A percentile compares a stretch with the other conserved stretches of the same genome.
Evolutionary conservation across 1,140 invertebrate genomes (phyloP).

Genomic region (Aphelenchoides avenae): DNA sequence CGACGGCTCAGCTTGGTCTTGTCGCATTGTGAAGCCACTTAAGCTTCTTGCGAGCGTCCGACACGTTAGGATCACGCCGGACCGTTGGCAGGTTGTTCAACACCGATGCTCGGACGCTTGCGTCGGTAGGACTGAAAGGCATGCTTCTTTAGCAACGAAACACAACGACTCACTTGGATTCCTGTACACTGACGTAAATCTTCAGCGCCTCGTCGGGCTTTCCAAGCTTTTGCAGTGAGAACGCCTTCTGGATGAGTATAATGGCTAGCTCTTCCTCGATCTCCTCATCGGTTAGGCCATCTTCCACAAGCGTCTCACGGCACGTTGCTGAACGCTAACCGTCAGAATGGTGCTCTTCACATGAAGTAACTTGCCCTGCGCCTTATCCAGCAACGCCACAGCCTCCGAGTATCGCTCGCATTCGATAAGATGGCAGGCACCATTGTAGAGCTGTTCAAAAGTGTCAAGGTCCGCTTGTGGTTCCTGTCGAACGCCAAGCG

Average conservation of each 20-base stretch:
- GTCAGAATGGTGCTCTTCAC: not conserved
- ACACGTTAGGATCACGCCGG: not conserved
- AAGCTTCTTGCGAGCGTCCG: slow-evolving; percentile 13
- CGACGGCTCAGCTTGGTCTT: slow-evolving; percentile 9
- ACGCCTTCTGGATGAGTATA: slow-evolving; percentile 37
- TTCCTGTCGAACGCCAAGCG: slow-evolving; percentile 14
- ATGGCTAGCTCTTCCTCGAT: slow-evolving; percentile 43
- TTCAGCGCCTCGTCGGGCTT: slow-evolving; percentile 32
- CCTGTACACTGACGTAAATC: slow-evolving; percentile 21
- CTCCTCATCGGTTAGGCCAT: slow-evolving; percentile 25
- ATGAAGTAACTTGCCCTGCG: slow-evolving; percentile 6
- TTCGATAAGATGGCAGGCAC: slow-evolving; percentile 30
- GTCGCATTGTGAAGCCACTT: slow-evolving; percentile 5
- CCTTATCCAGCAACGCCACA: slow-evolving; percentile 25
- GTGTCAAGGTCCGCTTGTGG: slow-evolving; percentile 22
- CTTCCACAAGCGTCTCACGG: slow-evolving; percentile 17
- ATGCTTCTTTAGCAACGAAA: not conserved
- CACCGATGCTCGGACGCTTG: slow-evolving; percentile 1
- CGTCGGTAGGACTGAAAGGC: slow-evolving; percentile 12
- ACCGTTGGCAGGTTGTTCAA: slow-evolving; percentile 19
- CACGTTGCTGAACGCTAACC: slow-evolving; percentile 23
- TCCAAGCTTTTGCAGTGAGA: slow-evolving; percentile 26
- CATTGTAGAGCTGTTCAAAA: slow-evolving; percentile 40
- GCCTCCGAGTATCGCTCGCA: slow-evolving; percentile 31
- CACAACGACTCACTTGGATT: slow-evolving; percentile 26